Evolutionary conservation across 2,888 invertebrate genomes (phyloP), one percentile per base, ranked within the genome.

Genomic region (Stratiomys singularior): DNA sequence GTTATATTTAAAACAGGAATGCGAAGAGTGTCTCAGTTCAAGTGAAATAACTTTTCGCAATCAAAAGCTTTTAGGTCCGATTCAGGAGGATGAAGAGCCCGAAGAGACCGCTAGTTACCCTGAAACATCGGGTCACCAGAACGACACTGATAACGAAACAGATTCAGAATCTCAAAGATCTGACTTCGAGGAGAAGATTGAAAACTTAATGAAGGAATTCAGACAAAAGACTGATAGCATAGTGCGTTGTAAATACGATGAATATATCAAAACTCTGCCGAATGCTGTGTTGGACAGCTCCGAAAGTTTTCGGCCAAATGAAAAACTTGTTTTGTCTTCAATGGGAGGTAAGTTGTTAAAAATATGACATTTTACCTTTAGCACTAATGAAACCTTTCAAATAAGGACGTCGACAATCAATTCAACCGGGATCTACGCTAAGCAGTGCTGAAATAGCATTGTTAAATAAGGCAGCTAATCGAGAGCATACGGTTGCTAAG

Each of bases 1-100:
- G 96, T 87, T 96, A 21, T 94, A 93, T 82, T 88, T 95, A 79
- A 95, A 95, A 84, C 94, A 95, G 81, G 96, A 96, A 86, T 95
- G 94, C 86, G 94, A 95, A 85, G 95, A 95, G 84, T 95, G 95
- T 84, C 89, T 87, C 1, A 87, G 86, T 76, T 86, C 87, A 0
- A 86, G 84, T 18, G 87, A 86, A 80, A 84, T 82, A 0, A 81
- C 85, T 76, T 84, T 85, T 7, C 83, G 82, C 0, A 76, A 71
- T 63, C 84, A 84, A 18, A 85, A 85, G 69, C 84, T 83, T 80
- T 84, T 84, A 82, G 87, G 84, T 80, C 86, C 87, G 28, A 87
- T 87, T 11, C 84, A 86, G 79, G 91, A 90, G 82, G 89, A 90
- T 7, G 91, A 90, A 82, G 91, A 91, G 81, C 89, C 88, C 1